These are phyloP conservation scores for Bradypodion pumilum DNA, from an alignment of 2,797 vertebrate species.

Conservation along the genomic window DNA sequence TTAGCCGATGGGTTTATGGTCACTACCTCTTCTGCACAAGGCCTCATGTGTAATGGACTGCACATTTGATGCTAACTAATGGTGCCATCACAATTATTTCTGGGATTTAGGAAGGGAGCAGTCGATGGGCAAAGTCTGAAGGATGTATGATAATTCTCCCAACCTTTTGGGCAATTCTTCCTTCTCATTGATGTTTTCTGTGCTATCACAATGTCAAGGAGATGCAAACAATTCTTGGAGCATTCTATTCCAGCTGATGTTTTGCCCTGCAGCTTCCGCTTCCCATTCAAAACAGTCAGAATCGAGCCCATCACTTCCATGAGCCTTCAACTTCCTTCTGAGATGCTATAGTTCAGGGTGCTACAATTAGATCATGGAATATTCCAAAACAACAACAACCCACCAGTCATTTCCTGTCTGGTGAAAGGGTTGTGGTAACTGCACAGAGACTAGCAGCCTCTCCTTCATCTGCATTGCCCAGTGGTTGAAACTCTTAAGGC, in stretches of 20 bases:
- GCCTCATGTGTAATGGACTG: conserved; percentile 4
- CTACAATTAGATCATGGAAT: conserved; percentile 25
- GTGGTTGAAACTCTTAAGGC: neutral
- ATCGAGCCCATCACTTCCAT: conserved; percentile 16
- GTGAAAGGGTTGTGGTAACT: no score
- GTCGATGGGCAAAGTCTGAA: conserved; percentile 15
- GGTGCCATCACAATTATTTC: conserved; percentile 6
- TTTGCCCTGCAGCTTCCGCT: neutral
- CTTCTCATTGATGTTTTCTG: neutral
- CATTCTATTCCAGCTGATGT: conserved; percentile 23
- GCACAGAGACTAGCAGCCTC: neutral
- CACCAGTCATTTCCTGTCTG: neutral
- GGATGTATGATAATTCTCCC: conserved; percentile 22
- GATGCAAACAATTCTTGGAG: conserved; percentile 8
- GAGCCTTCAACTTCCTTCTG: neutral
- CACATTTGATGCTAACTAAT: conserved; percentile 24
- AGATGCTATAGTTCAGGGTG: neutral
- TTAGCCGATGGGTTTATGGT: conserved; percentile 26
- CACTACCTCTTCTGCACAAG: conserved; percentile 4
- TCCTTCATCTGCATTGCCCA: neutral
- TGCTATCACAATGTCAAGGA: conserved; percentile 19
- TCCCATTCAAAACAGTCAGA: neutral
- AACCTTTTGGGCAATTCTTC: conserved; percentile 16
- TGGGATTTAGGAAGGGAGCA: conserved; percentile 9
- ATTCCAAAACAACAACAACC: neutral